phyloP scores from a whole-genome alignment of 2,797 vertebrate genomes.

The Tragelaphus eurycerus region DNA sequence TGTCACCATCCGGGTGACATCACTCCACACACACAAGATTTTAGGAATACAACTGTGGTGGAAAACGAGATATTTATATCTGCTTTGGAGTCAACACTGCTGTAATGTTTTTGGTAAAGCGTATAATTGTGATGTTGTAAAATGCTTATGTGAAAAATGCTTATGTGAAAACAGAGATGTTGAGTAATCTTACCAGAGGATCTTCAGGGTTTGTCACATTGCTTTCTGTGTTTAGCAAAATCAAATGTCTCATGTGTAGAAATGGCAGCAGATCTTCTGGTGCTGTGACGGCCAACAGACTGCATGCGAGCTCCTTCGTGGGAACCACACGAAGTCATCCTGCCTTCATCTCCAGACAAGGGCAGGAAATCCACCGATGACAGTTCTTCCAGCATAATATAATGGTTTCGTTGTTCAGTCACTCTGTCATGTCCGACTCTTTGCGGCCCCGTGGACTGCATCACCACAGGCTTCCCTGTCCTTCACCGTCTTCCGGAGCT shows the following conservation, averaged over 20 bases:
- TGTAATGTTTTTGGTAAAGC: neutral
- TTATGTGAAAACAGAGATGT: slow-evolving; percentile 43
- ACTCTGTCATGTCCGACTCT: neutral
- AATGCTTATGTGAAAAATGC: slow-evolving; percentile 50
- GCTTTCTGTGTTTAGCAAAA: neutral
- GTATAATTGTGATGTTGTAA: slow-evolving; percentile 28
- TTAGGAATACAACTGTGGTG: slow-evolving; percentile 56
- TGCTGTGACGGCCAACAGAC: neutral
- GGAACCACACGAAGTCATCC: neutral
- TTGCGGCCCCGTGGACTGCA: neutral
- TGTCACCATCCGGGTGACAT: neutral
- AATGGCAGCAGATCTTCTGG: neutral
- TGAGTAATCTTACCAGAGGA: slow-evolving; percentile 18
- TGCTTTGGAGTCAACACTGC: neutral
- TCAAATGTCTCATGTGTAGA: neutral
- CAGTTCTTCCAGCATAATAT: neutral
- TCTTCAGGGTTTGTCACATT: slow-evolving; percentile 12
- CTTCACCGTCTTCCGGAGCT: neutral
- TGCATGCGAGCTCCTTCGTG: neutral
- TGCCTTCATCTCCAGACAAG: neutral
- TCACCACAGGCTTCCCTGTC: neutral
- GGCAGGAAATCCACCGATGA: neutral
- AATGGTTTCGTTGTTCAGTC: neutral
- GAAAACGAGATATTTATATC: slow-evolving; percentile 46
- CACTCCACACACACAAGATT: neutral